Conservation (phyloP, 92 coral and sea anemone genomes). For the Desmophyllum pertusum region DNA sequence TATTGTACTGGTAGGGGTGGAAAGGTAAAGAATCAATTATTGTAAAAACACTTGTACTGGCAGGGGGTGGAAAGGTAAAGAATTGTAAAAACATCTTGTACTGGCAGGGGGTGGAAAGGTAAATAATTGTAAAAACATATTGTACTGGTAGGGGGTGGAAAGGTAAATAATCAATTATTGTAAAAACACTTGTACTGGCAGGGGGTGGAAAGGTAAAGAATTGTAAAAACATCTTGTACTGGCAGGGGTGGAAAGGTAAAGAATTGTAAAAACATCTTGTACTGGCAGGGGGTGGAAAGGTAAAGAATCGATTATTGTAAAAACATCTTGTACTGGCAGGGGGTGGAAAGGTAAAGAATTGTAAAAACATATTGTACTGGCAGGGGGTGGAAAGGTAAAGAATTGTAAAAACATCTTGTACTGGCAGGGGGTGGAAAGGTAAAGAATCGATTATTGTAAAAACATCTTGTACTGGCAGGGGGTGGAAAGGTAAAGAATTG, state of each 20-base stretch:
- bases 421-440: constrained; percentile 99
- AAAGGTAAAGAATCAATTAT: constrained; percentile 87
- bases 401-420: constrained; percentile 78
- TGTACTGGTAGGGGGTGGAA: constrained; percentile 95
- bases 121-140: constrained; percentile 81
- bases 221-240: constrained; percentile 80
- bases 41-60: constrained; percentile 84
- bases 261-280: constrained; percentile 78
- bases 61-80: constrained; percentile 97
- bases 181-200: constrained; percentile 83
- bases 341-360: constrained; percentile 95
- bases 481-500: constrained; percentile 97
- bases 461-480: constrained; percentile 90
- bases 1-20: constrained; percentile 93
- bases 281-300: constrained; percentile 99
- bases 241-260: constrained; percentile 97
- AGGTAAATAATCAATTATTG: too few relatives aligned
- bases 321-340: constrained; percentile 91
- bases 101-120: constrained; percentile 99
- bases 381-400: constrained; percentile 97
- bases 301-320: too few relatives aligned
- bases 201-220: constrained; percentile 98
- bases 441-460: too few relatives aligned
- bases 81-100: constrained; percentile 78
- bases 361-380: constrained; percentile 82